Conservation (phyloP, 2,888 invertebrate species). For the Colletes collaris region DNA sequence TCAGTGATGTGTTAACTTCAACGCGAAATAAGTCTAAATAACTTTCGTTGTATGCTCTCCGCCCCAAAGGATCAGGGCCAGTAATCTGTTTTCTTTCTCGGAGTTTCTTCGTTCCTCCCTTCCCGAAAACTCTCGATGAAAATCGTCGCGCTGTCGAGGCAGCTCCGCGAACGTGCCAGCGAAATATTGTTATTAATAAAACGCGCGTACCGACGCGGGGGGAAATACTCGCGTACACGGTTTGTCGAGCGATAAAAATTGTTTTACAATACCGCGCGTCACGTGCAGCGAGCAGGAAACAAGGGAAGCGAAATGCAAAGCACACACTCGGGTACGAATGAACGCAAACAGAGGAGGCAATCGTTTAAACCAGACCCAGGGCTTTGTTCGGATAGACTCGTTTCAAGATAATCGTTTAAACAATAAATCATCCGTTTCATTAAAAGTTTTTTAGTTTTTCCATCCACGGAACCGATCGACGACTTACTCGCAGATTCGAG, state of each 20-base stretch:
- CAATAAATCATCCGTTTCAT: slow-evolving; percentile 11
- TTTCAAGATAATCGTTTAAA: slow-evolving; percentile 26
- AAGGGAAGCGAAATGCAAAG: slow-evolving; percentile 47
- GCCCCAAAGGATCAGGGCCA: too few species aligned
- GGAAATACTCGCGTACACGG: neutral
- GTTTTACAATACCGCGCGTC: slow-evolving; percentile 44
- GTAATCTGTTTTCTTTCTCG: too few species aligned
- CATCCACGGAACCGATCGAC: too few species aligned
- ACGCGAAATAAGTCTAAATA: too few species aligned
- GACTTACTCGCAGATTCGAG: too few species aligned
- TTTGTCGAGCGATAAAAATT: slow-evolving; percentile 47
- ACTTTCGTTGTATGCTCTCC: too few species aligned
- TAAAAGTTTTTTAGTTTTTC: slow-evolving; percentile 1
- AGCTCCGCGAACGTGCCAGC: neutral
- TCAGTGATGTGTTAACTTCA: too few species aligned
- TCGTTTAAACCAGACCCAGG: slow-evolving; percentile 23
- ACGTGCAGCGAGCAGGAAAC: slow-evolving; percentile 37
- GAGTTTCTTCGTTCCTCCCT: too few species aligned
- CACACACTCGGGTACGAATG: slow-evolving; percentile 23
- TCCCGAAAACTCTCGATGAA: too few species aligned
- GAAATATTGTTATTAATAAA: slow-evolving; percentile 18
- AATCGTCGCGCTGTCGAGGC: neutral
- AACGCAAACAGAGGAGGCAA: slow-evolving; percentile 30
- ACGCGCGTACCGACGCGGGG: neutral
- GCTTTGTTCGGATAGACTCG: slow-evolving; percentile 32